A percentile compares a stretch with the other conserved stretches of the same genome.
These are phyloP conservation scores for Garra rufa DNA, from an alignment of 2,113 vertebrate species.

Conservation along the genomic window DNA sequence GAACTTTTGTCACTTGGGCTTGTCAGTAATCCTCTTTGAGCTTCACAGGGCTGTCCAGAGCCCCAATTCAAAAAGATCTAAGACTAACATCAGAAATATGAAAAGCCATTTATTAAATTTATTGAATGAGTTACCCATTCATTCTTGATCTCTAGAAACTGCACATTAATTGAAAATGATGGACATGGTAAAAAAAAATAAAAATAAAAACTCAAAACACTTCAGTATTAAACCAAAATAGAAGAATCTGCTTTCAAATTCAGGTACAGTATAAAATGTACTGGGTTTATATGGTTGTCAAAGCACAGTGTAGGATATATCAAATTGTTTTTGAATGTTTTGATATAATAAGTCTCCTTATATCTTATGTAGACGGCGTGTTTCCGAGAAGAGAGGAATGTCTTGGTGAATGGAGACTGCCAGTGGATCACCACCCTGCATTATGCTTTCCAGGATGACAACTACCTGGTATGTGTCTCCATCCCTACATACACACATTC, in stretches of 20 bases:
- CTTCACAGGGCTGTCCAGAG: background rate
- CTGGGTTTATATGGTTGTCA: background rate
- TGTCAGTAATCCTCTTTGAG: slow-evolving; percentile 58
- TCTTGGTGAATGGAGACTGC: slow-evolving; percentile 94
- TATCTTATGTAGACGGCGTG: slow-evolving; percentile 86
- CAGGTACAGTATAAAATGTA: background rate
- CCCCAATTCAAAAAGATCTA: slow-evolving; percentile 1
- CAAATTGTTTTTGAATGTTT: background rate
- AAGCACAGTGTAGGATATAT: background rate
- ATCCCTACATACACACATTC: background rate
- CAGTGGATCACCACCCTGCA: slow-evolving; percentile 97
- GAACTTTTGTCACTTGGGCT: slow-evolving; percentile 54
- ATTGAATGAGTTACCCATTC: background rate
- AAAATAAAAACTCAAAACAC: background rate
- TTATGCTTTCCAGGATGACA: slow-evolving; percentile 97
- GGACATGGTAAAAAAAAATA: background rate
- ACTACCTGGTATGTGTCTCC: slow-evolving; percentile 84
- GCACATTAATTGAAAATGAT: background rate
- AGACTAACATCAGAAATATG: background rate
- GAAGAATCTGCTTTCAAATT: background rate
- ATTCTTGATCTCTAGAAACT: background rate
- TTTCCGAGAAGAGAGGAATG: slow-evolving; percentile 93
- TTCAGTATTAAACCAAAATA: background rate
- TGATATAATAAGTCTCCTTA: slow-evolving; percentile 4
- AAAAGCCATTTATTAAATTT: background rate